Evolutionary conservation across 2,888 invertebrate species (phyloP), one percentile per base, ranked within the genome.

Genomic region (Blastobasis lacticolella): DNA sequence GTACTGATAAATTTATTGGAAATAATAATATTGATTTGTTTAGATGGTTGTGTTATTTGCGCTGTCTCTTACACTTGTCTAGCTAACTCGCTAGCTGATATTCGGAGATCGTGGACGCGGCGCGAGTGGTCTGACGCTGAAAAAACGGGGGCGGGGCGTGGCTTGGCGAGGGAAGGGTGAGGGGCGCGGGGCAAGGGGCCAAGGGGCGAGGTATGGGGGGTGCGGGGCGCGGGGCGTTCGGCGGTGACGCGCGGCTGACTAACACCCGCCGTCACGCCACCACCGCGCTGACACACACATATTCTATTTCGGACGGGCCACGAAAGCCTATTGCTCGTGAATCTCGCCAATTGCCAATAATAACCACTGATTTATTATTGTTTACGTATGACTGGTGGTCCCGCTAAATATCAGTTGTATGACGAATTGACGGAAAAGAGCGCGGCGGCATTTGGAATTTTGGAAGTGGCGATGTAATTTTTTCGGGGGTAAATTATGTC

Each of bases 11-110:
- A 80, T 84, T 85, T 84, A 87, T 83, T 85, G 84, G 78, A 86
- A 87, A 87, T 88, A 88, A 87, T 88, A 88, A 87, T 88, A 88
- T 87, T 85, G 88, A 88, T 85, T 86, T 88, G 88, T 88, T 88
- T 87, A 87, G 81, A 81, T 55, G 61, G 66, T 56, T 61, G 64
- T 73, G 75, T 77, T 71, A 57, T 69, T 65, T 67, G 49, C 49
- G 52, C 55, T 49, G 53, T 52, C 45, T n/a, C 1, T 36, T 8
- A 36, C 8, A 46, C 10, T 2, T 46, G 6, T 36, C 36, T 4
- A 6, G n/a, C 6, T 5, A n/a, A 38, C 38, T 38, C 38, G 3
- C 7, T 6, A 10, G 36, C 7, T 36, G 6, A 5, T 46, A 5
- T 40, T 38, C 40, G 8, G 4, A 1, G 6, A 40, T 42, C 10